These are phyloP conservation scores for Poicephalus meyeri DNA, from an alignment of 2,113 vertebrate genomes.

Conservation along the genomic window DNA sequence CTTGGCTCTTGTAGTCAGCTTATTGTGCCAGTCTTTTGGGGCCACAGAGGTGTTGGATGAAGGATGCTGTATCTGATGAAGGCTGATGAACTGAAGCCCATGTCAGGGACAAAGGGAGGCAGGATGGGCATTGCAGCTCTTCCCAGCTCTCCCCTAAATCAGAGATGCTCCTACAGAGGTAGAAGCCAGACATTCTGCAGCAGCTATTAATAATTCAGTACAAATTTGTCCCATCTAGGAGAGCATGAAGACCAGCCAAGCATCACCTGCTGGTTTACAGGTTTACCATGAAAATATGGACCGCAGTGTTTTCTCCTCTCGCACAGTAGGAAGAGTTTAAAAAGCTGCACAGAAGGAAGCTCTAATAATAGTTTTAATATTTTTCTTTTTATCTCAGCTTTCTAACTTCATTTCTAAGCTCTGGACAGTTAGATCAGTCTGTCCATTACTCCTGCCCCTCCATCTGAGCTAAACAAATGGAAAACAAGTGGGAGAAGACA, in stretches of 20 bases:
- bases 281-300: neutral
- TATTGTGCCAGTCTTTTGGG: neutral
- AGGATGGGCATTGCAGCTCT: neutral
- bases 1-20: neutral
- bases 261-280: neutral
- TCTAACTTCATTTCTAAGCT: neutral
- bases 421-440: neutral
- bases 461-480: neutral
- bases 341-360: neutral
- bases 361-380: neutral
- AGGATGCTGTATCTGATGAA: neutral
- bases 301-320: rapidly evolving
- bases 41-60: neutral
- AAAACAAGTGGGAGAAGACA: neutral
- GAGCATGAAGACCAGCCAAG: neutral
- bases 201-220: constrained; percentile 72
- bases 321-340: neutral
- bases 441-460: neutral
- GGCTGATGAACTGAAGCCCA: neutral
- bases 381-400: neutral
- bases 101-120: neutral
- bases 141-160: constrained; percentile 1
- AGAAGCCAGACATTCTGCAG: constrained; percentile 67
- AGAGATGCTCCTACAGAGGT: constrained; percentile 10
- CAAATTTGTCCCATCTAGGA: constrained; percentile 56